phyloP scores from a whole-genome alignment of 1,140 invertebrate species.

The Saccostrea glomerata region DNA sequence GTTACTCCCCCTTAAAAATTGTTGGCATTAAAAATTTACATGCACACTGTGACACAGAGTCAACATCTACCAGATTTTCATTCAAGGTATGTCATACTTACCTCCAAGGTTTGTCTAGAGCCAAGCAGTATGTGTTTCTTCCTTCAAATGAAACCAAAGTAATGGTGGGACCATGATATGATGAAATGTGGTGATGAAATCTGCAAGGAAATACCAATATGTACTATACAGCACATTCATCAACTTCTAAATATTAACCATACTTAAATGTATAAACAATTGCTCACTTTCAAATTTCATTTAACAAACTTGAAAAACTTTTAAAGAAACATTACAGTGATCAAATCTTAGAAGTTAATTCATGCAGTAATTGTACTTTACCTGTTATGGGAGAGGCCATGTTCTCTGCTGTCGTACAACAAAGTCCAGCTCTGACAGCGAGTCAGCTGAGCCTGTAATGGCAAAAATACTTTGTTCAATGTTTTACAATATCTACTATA shows the following conservation, averaged over 20 bases:
- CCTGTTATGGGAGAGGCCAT: slow-evolving; percentile 92
- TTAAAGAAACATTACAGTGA: too few species aligned
- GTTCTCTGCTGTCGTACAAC: slow-evolving; percentile 90
- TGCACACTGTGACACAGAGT: not conserved
- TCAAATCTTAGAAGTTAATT: too few species aligned
- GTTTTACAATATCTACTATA: not conserved
- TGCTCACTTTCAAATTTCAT: too few species aligned
- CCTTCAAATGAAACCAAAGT: slow-evolving; percentile 86
- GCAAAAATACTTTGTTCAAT: not conserved
- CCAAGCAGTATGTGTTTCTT: slow-evolving; percentile 87
- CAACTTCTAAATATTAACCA: too few species aligned
- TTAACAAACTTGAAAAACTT: too few species aligned
- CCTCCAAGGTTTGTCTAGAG: slow-evolving; percentile 89
- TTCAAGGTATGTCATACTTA: slow-evolving; percentile 78
- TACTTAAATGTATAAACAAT: too few species aligned
- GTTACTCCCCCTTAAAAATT: not conserved
- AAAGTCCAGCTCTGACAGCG: slow-evolving; percentile 84
- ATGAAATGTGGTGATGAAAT: slow-evolving; percentile 90
- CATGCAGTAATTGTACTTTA: slow-evolving; percentile 52
- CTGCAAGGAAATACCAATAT: slow-evolving; percentile 77
- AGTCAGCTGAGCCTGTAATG: slow-evolving; percentile 68
- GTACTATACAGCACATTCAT: not conserved
- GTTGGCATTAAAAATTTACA: not conserved
- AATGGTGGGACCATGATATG: slow-evolving; percentile 90
- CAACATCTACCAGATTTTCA: not conserved